These are phyloP conservation scores for Eupithecia vulgata DNA, from an alignment of 2,888 invertebrate species.

Conservation along the genomic window DNA sequence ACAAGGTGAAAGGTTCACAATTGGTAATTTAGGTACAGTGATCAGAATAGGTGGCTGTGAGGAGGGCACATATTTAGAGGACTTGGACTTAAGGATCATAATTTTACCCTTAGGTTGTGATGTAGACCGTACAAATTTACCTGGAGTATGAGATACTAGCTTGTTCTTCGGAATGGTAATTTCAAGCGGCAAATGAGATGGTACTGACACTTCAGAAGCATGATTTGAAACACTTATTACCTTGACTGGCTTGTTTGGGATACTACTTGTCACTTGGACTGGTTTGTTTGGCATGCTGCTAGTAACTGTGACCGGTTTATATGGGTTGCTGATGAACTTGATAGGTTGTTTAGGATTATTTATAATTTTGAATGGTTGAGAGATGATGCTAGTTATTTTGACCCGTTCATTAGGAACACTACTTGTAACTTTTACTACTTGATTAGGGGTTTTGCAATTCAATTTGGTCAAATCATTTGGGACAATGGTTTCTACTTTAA, in stretches of 20 bases:
- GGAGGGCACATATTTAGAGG: conserved; percentile 16
- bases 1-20: neutral
- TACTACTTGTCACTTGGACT: conserved; percentile 13
- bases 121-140: conserved; percentile 18
- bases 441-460: neutral
- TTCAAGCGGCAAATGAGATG: conserved; percentile 25
- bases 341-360: neutral
- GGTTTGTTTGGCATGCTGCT: conserved; percentile 6
- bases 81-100: conserved; percentile 21
- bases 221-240: neutral
- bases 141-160: conserved; percentile 7
- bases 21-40: conserved; percentile 21
- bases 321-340: neutral
- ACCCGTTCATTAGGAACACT: neutral
- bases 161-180: conserved; percentile 29
- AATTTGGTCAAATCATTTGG: neutral
- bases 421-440: conserved; percentile 1
- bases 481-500: neutral
- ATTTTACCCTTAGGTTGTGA: conserved; percentile 25
- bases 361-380: neutral
- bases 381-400: neutral
- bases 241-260: conserved; percentile 16
- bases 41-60: conserved; percentile 32
- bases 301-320: neutral
- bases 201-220: conserved; percentile 11